Base-by-base conservation (phyloP, 1,140 invertebrate species). In the Halesus radiatus region DNA sequence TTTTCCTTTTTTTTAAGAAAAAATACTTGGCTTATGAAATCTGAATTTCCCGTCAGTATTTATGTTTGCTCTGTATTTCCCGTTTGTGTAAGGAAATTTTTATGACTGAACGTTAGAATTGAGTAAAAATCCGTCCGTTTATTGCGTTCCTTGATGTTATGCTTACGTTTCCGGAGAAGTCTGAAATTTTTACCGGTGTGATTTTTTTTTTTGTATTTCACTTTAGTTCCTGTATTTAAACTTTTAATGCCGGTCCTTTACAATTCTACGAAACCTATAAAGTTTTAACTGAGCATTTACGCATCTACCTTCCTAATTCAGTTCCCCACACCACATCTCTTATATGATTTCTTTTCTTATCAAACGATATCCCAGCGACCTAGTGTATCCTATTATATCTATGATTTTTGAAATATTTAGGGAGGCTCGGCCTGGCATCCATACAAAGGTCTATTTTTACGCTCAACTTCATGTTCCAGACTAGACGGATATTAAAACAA, bases 141-240 rank as follows among this genome's bases (percentile, higher is more conserved):
- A 72, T 72, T 72, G 45, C 68, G 37, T 53, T 53, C 50, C 68
- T 1, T 70, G 68, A 72, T 72, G 50, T 72, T 26, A 20, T 72
- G 68, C 37, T 72, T 52, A 15, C 45, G 1, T 53, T 72, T 53
- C 20, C 58, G 20, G 8, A 6, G 29, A 29, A 45, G 37, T 74
- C 54, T 1, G 50, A 29, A 53, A 53, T 29, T 53, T 73, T 73
- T 73, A 32, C 50, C 22, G 16, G 53, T 73, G 45, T 22, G 20
- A 29, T 66, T 73, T 22, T 73, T 74, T 74, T n/a, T 74, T 74
- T 50, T 50, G 22, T 74, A 74, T 74, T 53, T 53, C 50, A 13
- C 50, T 0, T 66, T 56, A 22, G 54, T 56, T 18, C n/a, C 54
- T 56, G 20, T 18, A 56, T 56, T 56, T 56, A 56, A 18, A 56